phyloP scores from a whole-genome alignment of 1,140 invertebrate species.

The Geopemphigus sp. region DNA sequence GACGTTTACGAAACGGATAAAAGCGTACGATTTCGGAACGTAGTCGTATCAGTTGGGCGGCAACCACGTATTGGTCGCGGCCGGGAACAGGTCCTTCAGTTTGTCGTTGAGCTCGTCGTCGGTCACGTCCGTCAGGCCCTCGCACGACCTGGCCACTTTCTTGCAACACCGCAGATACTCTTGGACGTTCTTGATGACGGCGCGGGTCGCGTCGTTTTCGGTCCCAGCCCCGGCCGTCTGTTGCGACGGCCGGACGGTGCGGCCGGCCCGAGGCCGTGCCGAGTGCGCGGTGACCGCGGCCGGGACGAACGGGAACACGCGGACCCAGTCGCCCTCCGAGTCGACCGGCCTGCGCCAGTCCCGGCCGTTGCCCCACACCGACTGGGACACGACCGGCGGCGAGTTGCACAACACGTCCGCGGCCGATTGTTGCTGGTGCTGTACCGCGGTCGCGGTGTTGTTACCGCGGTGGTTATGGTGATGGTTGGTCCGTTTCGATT shows the following conservation, averaged over 20 bases:
- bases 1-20: too few species aligned
- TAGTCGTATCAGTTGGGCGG: conserved; percentile 25
- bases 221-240: background rate
- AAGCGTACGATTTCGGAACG: background rate
- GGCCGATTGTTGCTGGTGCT: background rate
- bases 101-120: conserved; percentile 50
- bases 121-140: conserved; percentile 23
- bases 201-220: conserved; percentile 44
- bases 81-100: conserved; percentile 51
- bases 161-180: conserved; percentile 33
- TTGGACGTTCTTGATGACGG: conserved; percentile 45
- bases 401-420: conserved; percentile 54
- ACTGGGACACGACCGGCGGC: conserved; percentile 53
- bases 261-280: background rate
- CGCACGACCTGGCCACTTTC: conserved; percentile 36
- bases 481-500: background rate
- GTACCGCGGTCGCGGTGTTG: background rate
- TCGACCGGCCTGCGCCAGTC: conserved; percentile 61
- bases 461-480: background rate
- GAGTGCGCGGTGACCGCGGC: background rate
- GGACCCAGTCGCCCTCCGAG: conserved; percentile 63
- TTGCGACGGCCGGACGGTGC: background rate
- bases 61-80: conserved; percentile 51
- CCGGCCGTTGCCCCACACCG: conserved; percentile 62
- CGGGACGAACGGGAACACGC: conserved; percentile 60